Evolutionary conservation across 1,140 invertebrate genomes (phyloP), one percentile per base, ranked within the genome.

Genomic region (Maniola jurtina): DNA sequence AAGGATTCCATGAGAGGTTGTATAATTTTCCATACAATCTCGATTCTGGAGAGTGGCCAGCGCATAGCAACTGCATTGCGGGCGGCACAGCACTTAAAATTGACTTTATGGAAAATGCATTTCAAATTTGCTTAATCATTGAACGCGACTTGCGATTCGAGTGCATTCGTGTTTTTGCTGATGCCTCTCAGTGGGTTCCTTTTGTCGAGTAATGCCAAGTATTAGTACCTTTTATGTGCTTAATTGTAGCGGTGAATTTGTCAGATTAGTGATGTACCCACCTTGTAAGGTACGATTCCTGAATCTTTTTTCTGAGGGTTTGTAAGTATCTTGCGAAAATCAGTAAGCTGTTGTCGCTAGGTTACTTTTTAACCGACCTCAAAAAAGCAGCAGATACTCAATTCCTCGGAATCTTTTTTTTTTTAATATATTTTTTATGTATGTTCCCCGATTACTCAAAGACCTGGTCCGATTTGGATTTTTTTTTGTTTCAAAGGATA

Each of bases 21-120:
- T 81, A 79, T 84, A 87, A 85, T 88, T 86, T 86, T 83, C 70
- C 75, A 83, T 80, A 86, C 85, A 88, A 86, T 88, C 79, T 88
- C 66, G 64, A 73, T 81, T 71, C 82, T 89, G 87, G 87, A 89
- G 77, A 71, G 61, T 66, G 77, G 86, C 86, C 86, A 86, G 80
- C 64, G 67, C 62, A 76, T 84, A 77, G 80, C 76, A 77, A 82
- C 76, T 84, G 84, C 86, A 87, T 77, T 86, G 83, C 83, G 70
- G 78, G 66, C 65, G 69, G 66, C 61, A 54, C 64, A 62, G 61
- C 61, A 60, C 61, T 68, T 68, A 65, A 74, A 73, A 45, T 56
- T 68, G 61, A 75, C 65, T 73, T 73, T 71, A 70, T 70, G 63
- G 64, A 77, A 75, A 76, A 72, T 65, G 63, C 70, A 72, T 61